phyloP scores from a whole-genome alignment of 2,113 vertebrate genomes.

The Gasterosteus nipponicus region DNA sequence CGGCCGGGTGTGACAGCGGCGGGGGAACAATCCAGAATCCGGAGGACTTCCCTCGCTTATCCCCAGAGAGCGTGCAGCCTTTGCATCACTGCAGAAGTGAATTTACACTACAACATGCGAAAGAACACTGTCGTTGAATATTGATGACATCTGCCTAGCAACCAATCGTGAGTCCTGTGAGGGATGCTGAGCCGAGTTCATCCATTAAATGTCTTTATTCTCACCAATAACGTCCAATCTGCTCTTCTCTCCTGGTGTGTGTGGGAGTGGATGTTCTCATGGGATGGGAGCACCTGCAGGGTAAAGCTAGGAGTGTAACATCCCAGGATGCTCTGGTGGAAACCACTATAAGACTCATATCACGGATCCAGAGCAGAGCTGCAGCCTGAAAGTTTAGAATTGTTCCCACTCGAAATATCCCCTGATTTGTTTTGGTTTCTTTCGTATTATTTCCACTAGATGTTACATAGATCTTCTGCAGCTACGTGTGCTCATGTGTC shows the following conservation, averaged over 20 bases:
- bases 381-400: conserved; percentile 19
- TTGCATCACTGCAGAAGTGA: conserved; percentile 58
- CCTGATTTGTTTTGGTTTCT: background rate
- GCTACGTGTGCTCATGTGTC: background rate
- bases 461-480: background rate
- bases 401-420: background rate
- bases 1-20: conserved; percentile 46
- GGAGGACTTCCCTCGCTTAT: conserved; percentile 32
- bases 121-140: conserved; percentile 76
- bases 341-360: conserved; percentile 24
- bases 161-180: conserved; percentile 53
- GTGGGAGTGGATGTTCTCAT: conserved; percentile 30
- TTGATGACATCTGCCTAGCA: conserved; percentile 80
- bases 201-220: background rate
- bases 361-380: conserved; percentile 15
- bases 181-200: conserved; percentile 47
- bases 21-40: conserved; percentile 38
- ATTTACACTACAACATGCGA: conserved; percentile 61
- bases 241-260: background rate
- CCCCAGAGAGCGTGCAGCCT: conserved; percentile 45
- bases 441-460: background rate
- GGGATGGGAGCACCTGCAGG: conserved; percentile 40
- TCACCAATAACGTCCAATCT: background rate
- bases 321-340: conserved; percentile 5
- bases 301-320: conserved; percentile 25